Percentiles rank a stretch among this genome's conserved stretches.
Conservation (phyloP, 1,140 invertebrate genomes). For the Bradynema listronoti region DNA sequence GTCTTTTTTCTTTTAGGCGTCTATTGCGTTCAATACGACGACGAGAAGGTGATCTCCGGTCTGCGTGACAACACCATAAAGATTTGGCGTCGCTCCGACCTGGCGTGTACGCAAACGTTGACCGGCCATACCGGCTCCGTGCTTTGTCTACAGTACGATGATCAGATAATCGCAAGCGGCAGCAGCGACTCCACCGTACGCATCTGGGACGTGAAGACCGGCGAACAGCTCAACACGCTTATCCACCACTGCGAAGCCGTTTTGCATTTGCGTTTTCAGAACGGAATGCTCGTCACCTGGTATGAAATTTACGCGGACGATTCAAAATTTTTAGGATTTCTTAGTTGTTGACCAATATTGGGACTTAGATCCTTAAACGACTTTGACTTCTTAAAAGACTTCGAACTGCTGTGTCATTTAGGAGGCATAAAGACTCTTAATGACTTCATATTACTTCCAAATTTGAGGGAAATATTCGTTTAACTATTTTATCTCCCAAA, state of each 20-base stretch:
- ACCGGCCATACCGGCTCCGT: conserved; percentile 96
- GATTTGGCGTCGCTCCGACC: conserved; percentile 77
- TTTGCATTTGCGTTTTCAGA: conserved; percentile 90
- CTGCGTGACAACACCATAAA: conserved; percentile 98
- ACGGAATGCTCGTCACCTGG: conserved; percentile 99
- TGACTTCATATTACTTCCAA: too few relatives aligned
- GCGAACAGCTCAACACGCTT: conserved; percentile 77
- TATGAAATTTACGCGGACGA: too few relatives aligned
- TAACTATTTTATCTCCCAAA: too few relatives aligned
- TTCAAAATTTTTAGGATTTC: too few relatives aligned
- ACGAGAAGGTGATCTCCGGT: conserved; percentile 97
- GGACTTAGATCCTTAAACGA: too few relatives aligned
- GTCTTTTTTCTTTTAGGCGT: conserved; percentile 72
- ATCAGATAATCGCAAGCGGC: conserved; percentile 95
- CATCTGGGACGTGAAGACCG: conserved; percentile 63
- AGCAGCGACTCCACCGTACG: conserved; percentile 91
- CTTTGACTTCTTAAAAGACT: too few relatives aligned
- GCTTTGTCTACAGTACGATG: conserved; percentile 94
- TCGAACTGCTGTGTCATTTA: too few relatives aligned
- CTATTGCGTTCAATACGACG: conserved; percentile 97
- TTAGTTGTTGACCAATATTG: too few relatives aligned
- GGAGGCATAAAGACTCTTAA: too few relatives aligned
- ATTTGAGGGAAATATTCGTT: too few relatives aligned
- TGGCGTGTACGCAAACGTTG: conserved; percentile 82
- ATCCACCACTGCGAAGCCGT: conserved; percentile 99